Evolutionary conservation across 2,797 vertebrate species (phyloP), one percentile per base, ranked within the genome.

Genomic region (Bradypodion ventrale): DNA sequence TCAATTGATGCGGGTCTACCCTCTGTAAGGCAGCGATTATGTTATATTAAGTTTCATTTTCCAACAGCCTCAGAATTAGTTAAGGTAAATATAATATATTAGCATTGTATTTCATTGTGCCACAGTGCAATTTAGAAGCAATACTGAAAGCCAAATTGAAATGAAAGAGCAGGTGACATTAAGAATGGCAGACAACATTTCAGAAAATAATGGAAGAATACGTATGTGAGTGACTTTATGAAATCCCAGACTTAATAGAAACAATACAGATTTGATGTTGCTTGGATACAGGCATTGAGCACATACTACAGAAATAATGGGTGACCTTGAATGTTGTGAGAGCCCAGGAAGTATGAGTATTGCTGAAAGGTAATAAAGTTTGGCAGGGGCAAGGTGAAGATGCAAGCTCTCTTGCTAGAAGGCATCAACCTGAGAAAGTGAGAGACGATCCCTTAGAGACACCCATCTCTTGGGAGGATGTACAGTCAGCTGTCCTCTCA

Each of bases 201-300:
- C 49, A 77, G 63, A 83, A 69, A 69, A 76, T 76, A 83, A 42
- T 69, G 37, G 49, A 69, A 82, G 37, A 32, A 32, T 56, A 69
- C 32, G 8, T 74, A 77, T 83, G 32, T 25, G 25, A 35, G 21
- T 40, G 23, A 70, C 42, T 56, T 70, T 49, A 70, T 32, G 29
- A 70, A 69, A 70, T 59, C 25, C 35, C 49, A 70, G 40, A 19
- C 49, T 56, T 44, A 69, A 44, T 42, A 66, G 72, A 66, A 66
- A 66, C 6, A 6, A 25, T 19, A 70, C 40, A 21, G 9, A 29
- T 52, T 62, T 27, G 40, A 7, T 78, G 16, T 42, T 62, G 27
- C 23, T 56, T 70, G 32, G 35, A 21, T 56, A 40, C 27, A 19
- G 46, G 25, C 40, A 12, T 16, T 78, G 49, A 4, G 42, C 44